A percentile compares a stretch with the other conserved stretches of the same genome.
Conservation (phyloP, 2,113 vertebrate species). For the Heterotilapia buettikoferi region DNA sequence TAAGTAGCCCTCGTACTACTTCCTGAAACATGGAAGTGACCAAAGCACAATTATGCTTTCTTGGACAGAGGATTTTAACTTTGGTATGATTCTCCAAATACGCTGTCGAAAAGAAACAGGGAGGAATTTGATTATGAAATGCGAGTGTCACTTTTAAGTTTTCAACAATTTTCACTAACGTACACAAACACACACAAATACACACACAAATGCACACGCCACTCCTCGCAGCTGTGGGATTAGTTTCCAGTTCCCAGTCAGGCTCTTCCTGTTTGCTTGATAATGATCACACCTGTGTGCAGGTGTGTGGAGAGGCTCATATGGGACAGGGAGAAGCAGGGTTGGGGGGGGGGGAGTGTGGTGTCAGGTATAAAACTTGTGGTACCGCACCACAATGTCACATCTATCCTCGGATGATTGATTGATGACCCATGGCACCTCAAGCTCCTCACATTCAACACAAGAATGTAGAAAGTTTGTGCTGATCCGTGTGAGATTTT, state of each 20-base stretch:
- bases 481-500: not conserved
- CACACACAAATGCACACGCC: slow-evolving; percentile 11
- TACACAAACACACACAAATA: not conserved
- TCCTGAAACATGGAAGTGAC: slow-evolving; percentile 62
- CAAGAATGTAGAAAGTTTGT: not conserved
- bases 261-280: slow-evolving; percentile 69
- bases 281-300: slow-evolving; percentile 72
- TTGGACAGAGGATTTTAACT: slow-evolving; percentile 33
- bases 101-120: slow-evolving; percentile 1
- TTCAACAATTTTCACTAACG: slow-evolving; percentile 40
- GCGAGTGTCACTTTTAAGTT: slow-evolving; percentile 16
- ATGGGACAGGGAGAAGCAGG: not conserved
- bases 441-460: not conserved
- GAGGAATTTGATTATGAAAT: slow-evolving; percentile 39
- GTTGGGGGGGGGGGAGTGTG: not conserved
- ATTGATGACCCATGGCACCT: not conserved
- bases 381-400: slow-evolving; percentile 2
- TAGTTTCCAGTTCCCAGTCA: slow-evolving; percentile 69
- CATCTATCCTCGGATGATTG: not conserved
- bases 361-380: slow-evolving; percentile 31
- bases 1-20: slow-evolving; percentile 37
- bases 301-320: slow-evolving; percentile 64
- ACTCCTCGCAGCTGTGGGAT: slow-evolving; percentile 67
- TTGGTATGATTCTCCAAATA: not conserved
- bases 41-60: slow-evolving; percentile 29